Percentiles rank a stretch among this genome's conserved stretches.
Evolutionary conservation across 2,888 invertebrate species (phyloP).

Genomic region (Galerucella nymphaeae): DNA sequence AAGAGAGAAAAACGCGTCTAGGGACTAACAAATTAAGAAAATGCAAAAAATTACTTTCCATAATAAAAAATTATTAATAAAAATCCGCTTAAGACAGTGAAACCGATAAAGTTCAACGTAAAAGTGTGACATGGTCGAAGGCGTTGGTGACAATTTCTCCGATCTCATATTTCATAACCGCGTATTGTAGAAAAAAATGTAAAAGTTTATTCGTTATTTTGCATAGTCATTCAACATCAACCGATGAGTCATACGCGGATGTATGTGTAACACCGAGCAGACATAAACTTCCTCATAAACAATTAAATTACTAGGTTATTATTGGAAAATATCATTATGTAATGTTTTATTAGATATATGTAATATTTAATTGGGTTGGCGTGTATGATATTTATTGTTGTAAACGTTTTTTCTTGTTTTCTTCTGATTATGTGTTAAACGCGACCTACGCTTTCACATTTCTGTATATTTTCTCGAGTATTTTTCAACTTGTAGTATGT

Average conservation of each 20-base stretch:
- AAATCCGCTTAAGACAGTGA: too few relatives aligned
- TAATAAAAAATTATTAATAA: too few relatives aligned
- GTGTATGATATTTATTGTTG: background rate
- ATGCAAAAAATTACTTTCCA: too few relatives aligned
- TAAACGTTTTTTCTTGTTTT: too few relatives aligned
- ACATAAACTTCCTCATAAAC: slow-evolving; percentile 7
- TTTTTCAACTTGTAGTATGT: too few relatives aligned
- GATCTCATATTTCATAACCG: slow-evolving; percentile 33
- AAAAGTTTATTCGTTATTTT: slow-evolving; percentile 36
- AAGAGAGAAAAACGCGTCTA: too few relatives aligned
- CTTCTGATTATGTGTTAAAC: too few relatives aligned
- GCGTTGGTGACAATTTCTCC: slow-evolving; percentile 9
- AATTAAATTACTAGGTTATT: background rate
- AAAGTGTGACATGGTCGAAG: too few relatives aligned
- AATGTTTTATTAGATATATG: background rate
- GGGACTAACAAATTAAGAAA: too few relatives aligned
- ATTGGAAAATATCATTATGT: background rate
- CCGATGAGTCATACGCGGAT: slow-evolving; percentile 28
- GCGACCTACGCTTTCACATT: too few relatives aligned
- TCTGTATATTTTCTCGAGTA: too few relatives aligned
- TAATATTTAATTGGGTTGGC: background rate
- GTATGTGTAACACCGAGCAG: slow-evolving; percentile 11
- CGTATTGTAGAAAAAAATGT: slow-evolving; percentile 24
- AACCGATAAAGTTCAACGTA: too few relatives aligned
- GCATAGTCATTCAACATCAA: slow-evolving; percentile 28